Evolutionary conservation across 2,113 vertebrate species (phyloP).

Genomic region (Ictalurus furcatus): DNA sequence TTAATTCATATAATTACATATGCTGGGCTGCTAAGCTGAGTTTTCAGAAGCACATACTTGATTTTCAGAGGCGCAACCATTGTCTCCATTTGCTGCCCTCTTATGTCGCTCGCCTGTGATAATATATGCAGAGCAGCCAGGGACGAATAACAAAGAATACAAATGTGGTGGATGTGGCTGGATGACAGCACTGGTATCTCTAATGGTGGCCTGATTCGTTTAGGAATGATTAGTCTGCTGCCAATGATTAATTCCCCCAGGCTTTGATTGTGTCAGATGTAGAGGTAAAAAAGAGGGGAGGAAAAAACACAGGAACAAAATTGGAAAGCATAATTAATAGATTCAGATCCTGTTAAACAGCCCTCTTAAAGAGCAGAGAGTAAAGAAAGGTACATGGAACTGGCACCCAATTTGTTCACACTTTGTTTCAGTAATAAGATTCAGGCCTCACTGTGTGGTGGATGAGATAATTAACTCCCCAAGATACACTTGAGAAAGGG

Average conservation of each 20-base stretch:
- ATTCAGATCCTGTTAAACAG: conserved; percentile 62
- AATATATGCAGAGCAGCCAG: conserved; percentile 64
- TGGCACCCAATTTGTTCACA: conserved; percentile 75
- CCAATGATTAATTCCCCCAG: conserved; percentile 66
- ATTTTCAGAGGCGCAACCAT: conserved; percentile 70
- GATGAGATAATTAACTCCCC: conserved; percentile 76
- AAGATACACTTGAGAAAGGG: conserved; percentile 63
- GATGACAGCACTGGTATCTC: conserved; percentile 56
- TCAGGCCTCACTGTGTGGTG: conserved; percentile 68
- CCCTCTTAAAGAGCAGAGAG: conserved; percentile 61
- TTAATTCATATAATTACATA: conserved; percentile 70
- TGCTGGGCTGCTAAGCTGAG: conserved; percentile 71
- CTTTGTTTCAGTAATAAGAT: conserved; percentile 79
- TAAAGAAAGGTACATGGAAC: conserved; percentile 58
- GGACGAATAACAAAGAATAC: conserved; percentile 48
- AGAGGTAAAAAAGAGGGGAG: conserved; percentile 50
- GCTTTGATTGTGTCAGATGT: conserved; percentile 61
- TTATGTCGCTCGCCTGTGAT: conserved; percentile 64
- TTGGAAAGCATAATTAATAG: conserved; percentile 67
- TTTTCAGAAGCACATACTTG: conserved; percentile 61
- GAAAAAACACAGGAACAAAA: conserved; percentile 52
- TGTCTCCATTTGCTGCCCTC: conserved; percentile 72
- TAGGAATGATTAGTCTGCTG: conserved; percentile 63
- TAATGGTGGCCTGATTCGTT: conserved; percentile 64
- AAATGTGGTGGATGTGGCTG: conserved; percentile 54